Evolutionary conservation across 2,797 vertebrate species (phyloP).

Genomic region (Labeo calbasu): DNA sequence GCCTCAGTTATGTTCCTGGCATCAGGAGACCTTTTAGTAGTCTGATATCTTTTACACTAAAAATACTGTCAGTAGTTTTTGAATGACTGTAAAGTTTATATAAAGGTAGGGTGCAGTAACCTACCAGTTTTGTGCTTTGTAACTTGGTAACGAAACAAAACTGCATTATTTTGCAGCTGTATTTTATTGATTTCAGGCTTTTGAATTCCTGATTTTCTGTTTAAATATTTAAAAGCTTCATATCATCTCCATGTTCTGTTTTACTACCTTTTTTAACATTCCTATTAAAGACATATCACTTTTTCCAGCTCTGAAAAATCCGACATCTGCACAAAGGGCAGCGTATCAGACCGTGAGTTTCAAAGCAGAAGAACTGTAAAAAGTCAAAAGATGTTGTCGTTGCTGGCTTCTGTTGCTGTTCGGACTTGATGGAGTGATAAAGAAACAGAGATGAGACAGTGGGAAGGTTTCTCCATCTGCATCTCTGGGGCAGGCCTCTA

Average conservation of each 20-base stretch:
- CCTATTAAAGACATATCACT: conserved; percentile 8
- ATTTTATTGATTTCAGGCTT: conserved; percentile 7
- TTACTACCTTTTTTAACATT: conserved; percentile 14
- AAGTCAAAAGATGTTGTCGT: conserved; percentile 18
- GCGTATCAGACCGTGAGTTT: neutral
- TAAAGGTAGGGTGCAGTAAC: neutral
- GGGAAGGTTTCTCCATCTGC: conserved; percentile 45
- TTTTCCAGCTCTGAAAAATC: conserved; percentile 20
- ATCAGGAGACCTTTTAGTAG: neutral
- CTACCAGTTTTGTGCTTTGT: conserved; percentile 3
- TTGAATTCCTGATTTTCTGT: conserved; percentile 9
- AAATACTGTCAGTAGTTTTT: neutral
- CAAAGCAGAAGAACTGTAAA: conserved; percentile 7
- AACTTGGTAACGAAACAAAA: conserved; percentile 27
- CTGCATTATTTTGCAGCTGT: neutral
- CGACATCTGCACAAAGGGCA: conserved; percentile 13
- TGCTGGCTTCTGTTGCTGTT: neutral
- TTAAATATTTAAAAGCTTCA: conserved; percentile 1
- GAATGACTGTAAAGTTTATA: conserved; percentile 5
- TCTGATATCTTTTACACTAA: conserved; percentile 9
- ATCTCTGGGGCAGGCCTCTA: conserved; percentile 50
- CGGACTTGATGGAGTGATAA: conserved; percentile 53
- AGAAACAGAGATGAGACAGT: conserved; percentile 43
- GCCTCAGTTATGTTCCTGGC: neutral
- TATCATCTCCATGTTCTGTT: neutral